phyloP scores from a whole-genome alignment of 2,113 vertebrate genomes.

The Morone chrysops region DNA sequence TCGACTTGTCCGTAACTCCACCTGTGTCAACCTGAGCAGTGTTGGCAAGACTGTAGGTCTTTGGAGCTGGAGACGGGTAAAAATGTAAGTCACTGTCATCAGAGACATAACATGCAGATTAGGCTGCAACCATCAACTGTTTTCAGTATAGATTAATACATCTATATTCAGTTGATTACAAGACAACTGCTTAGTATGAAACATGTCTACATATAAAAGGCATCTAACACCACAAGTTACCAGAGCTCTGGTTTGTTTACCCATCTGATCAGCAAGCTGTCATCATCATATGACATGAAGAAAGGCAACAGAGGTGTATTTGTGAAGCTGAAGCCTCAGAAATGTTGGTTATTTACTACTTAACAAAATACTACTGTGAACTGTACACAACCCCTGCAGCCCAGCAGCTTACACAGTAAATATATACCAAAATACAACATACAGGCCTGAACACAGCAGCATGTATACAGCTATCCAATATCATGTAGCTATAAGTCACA shows the following conservation, averaged over 20 bases:
- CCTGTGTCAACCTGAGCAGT: slow-evolving; percentile 86
- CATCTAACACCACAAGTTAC: not conserved
- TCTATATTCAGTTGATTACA: not conserved
- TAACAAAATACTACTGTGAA: not conserved
- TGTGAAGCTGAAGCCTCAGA: not conserved
- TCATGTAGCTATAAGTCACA: no score
- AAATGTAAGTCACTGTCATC: not conserved
- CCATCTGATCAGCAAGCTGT: not conserved
- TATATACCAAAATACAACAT: not conserved
- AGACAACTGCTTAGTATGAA: not conserved
- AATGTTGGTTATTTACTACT: not conserved
- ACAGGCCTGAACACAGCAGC: not conserved
- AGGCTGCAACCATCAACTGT: not conserved
- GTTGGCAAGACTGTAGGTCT: slow-evolving; percentile 92
- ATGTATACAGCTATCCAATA: not conserved
- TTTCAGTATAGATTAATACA: not conserved
- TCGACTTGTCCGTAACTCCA: slow-evolving; percentile 89
- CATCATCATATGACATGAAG: not conserved
- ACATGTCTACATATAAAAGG: no score
- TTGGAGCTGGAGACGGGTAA: slow-evolving; percentile 86
- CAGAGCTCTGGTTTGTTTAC: not conserved
- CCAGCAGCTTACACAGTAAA: not conserved
- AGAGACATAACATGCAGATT: not conserved
- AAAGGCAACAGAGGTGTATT: not conserved
- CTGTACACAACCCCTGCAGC: not conserved